A percentile compares a stretch with the other conserved stretches of the same genome.
These are phyloP conservation scores for Stegastes partitus DNA, from an alignment of 2,113 vertebrate genomes.

Conservation along the genomic window DNA sequence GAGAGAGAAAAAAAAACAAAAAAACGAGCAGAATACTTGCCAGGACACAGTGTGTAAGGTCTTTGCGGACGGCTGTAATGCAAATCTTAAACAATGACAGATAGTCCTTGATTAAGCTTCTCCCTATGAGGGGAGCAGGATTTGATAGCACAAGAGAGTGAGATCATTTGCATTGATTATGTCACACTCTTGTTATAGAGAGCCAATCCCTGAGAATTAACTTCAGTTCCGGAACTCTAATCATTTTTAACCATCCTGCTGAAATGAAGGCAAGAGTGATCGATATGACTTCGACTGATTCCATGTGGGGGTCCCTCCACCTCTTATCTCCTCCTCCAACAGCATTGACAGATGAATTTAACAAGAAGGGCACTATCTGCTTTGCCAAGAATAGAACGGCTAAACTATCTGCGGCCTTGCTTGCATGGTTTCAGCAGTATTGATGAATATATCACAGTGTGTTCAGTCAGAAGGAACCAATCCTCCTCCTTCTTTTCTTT, in stretches of 20 bases:
- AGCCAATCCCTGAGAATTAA: conserved; percentile 75
- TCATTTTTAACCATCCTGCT: conserved; percentile 71
- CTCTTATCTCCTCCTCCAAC: conserved; percentile 70
- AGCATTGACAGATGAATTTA: conserved; percentile 73
- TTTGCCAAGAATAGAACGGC: conserved; percentile 56
- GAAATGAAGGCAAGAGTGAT: conserved; percentile 70
- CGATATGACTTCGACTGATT: conserved; percentile 69
- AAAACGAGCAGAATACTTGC: neutral
- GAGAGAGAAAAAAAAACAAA: no score
- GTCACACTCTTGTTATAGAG: conserved; percentile 72
- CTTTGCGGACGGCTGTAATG: conserved; percentile 10
- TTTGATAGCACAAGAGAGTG: conserved; percentile 49
- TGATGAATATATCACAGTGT: conserved; percentile 69
- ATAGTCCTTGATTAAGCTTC: conserved; percentile 61
- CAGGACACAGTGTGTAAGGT: neutral
- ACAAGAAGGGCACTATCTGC: conserved; percentile 63
- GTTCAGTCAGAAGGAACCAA: conserved; percentile 63
- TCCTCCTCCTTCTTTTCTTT: conserved; percentile 8
- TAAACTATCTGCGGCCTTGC: conserved; percentile 50
- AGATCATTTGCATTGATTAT: conserved; percentile 79
- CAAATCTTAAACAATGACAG: conserved; percentile 59
- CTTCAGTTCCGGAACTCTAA: conserved; percentile 70
- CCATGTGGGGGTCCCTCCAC: conserved; percentile 50
- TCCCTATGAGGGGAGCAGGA: conserved; percentile 30
- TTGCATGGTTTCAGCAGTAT: conserved; percentile 66